Evolutionary conservation across 2,888 invertebrate species (phyloP).

Genomic region (Drosophila formosana): DNA sequence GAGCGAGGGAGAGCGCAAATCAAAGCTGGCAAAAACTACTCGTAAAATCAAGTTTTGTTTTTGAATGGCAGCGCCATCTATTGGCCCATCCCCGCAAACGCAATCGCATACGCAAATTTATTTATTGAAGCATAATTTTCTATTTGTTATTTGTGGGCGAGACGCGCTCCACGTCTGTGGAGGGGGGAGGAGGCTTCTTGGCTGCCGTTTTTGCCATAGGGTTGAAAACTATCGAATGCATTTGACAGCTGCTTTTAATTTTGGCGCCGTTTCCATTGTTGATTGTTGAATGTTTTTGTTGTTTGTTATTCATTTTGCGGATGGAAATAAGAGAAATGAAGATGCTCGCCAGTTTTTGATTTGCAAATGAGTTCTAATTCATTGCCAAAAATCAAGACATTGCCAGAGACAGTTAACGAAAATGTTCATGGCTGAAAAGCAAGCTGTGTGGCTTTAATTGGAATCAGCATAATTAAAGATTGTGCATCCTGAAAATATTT

Average conservation of each 20-base stretch:
- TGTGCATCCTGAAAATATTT: too few species aligned
- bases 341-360: neutral
- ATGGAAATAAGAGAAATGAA: conserved; percentile 4
- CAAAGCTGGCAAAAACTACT: conserved; percentile 62
- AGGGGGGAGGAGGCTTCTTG: neutral
- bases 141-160: conserved; percentile 51
- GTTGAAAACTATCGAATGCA: conserved; percentile 71
- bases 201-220: conserved; percentile 17
- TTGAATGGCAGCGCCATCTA: conserved; percentile 27
- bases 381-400: neutral
- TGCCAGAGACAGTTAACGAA: too few species aligned
- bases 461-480: too few species aligned
- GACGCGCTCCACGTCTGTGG: too few species aligned
- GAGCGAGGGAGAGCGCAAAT: conserved; percentile 33
- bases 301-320: conserved; percentile 13
- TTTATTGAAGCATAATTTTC: conserved; percentile 78
- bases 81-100: neutral
- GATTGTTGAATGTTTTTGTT: conserved; percentile 20
- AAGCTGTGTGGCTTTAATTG: too few species aligned
- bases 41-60: conserved; percentile 60
- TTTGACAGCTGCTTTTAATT: conserved; percentile 74
- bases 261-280: conserved; percentile 27
- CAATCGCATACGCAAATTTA: conserved; percentile 52
- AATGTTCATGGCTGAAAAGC: too few species aligned
- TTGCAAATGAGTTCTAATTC: neutral